Evolutionary conservation across 2,113 vertebrate genomes (phyloP).

Genomic region (Lophotis ruficrista): DNA sequence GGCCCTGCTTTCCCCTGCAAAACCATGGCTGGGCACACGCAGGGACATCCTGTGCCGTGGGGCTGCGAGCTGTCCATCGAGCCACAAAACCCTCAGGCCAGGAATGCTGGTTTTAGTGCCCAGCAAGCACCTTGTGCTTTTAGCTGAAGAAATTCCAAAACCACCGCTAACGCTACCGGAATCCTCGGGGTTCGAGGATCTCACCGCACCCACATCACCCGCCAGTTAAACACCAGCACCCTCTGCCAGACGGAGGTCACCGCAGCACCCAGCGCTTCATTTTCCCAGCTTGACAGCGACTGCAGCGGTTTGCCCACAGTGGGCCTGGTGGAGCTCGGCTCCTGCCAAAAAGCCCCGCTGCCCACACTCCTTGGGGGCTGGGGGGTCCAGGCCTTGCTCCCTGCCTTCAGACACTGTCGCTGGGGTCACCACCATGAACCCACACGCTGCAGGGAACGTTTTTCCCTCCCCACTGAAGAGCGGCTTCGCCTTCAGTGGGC

Average conservation of each 20-base stretch:
- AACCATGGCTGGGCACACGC: not conserved
- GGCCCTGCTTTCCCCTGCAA: rapidly evolving
- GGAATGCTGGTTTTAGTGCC: not conserved
- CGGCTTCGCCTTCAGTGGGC: not conserved
- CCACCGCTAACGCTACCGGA: rapidly evolving
- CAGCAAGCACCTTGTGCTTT: not conserved
- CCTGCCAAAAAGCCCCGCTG: not conserved
- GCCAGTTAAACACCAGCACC: not conserved
- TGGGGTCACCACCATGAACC: rapidly evolving
- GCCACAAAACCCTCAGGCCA: not conserved
- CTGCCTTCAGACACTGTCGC: rapidly evolving
- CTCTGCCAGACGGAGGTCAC: rapidly evolving
- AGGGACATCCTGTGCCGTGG: not conserved
- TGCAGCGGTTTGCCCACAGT: not conserved
- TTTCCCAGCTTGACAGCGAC: rapidly evolving
- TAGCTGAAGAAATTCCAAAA: not conserved
- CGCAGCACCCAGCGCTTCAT: rapidly evolving
- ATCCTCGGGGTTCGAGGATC: rapidly evolving
- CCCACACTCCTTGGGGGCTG: not conserved
- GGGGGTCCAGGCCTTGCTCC: not conserved
- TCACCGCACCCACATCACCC: rapidly evolving
- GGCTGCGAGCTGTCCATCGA: not conserved
- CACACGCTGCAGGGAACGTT: not conserved
- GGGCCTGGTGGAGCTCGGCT: not conserved
- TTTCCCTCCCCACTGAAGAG: not conserved